These are phyloP conservation scores for Lumbricus terrestris DNA, from an alignment of 2,888 invertebrate species.

Conservation along the genomic window DNA sequence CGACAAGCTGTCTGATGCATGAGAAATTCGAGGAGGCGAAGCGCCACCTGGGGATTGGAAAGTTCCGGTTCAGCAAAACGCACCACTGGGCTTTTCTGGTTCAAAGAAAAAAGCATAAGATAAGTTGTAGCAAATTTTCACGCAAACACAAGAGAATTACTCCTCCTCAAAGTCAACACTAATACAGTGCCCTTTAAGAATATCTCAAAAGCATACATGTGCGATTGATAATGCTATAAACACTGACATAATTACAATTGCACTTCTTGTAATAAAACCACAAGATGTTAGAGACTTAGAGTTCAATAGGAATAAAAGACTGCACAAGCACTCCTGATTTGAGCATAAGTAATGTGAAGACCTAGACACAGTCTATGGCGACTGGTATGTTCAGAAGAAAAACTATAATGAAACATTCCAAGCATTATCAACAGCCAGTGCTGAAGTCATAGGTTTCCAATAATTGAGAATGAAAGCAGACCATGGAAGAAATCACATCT, in stretches of 20 bases:
- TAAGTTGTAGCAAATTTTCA: background rate
- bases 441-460: too few relatives aligned
- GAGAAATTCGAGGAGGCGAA: constrained; percentile 6
- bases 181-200: background rate
- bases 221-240: too few relatives aligned
- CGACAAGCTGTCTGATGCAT: constrained; percentile 9
- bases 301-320: background rate
- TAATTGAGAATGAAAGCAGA: too few relatives aligned
- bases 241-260: too few relatives aligned
- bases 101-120: background rate
- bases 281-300: too few relatives aligned
- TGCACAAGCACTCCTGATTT: background rate
- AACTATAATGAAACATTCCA: background rate
- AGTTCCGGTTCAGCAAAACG: background rate
- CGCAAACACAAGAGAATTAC: background rate
- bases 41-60: constrained; percentile 11
- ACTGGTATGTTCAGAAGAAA: background rate
- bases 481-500: too few relatives aligned
- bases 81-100: background rate
- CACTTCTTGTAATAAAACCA: background rate
- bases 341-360: background rate
- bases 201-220: background rate
- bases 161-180: background rate
- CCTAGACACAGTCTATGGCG: background rate
- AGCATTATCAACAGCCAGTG: background rate